Evolutionary conservation across 2,797 vertebrate species (phyloP), one percentile per base, ranked within the genome.

Genomic region (Hipposideros larvatus): DNA sequence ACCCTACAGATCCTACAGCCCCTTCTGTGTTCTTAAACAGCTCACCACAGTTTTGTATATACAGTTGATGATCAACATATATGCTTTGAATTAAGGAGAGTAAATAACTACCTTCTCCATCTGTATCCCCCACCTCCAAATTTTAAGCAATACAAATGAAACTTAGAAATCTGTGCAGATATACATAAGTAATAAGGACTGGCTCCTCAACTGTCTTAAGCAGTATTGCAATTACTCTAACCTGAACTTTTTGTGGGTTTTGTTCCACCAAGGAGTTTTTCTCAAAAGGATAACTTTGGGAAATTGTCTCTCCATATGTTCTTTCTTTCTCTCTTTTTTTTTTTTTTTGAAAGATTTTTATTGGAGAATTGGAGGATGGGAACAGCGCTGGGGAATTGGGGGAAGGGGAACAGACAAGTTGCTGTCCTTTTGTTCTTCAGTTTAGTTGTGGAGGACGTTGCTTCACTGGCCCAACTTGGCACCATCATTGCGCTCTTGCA

Each of bases 221-320:
- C 21, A 53, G 21, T 6, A 34, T 0, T 55, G 55, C 0, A 48
- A 48, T 48, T 11, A 28, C 37, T 87, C 16, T 34, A 19, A 57
- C 37, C 24, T 83, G 24, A 83, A 79, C 80, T 43, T 53, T 37
- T 43, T 57, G 46, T 83, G 66, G 24, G 18, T 74, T 79, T 80
- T 70, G 16, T 68, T 90, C 46, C 14, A 59, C 18, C 1, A 2
- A 55, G 68, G 74, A 73, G 51, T 66, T 89, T 94, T 88, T 55
- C 83, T 93, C 74, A 70, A 87, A 95, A 94, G 74, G 71, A 78
- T 89, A 94, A 97, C 94, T 94, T 96, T 82, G 79, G 85, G 66
- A 75, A 85, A 90, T 11, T 11, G 53, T 86, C 71, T 83, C 78
- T 93, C 91, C 37, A 61, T 80, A 94, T 87, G 77, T 70, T 94